These are phyloP conservation scores for Anser brachyrhynchus DNA, from an alignment of 2,113 vertebrate genomes.

Conservation along the genomic window DNA sequence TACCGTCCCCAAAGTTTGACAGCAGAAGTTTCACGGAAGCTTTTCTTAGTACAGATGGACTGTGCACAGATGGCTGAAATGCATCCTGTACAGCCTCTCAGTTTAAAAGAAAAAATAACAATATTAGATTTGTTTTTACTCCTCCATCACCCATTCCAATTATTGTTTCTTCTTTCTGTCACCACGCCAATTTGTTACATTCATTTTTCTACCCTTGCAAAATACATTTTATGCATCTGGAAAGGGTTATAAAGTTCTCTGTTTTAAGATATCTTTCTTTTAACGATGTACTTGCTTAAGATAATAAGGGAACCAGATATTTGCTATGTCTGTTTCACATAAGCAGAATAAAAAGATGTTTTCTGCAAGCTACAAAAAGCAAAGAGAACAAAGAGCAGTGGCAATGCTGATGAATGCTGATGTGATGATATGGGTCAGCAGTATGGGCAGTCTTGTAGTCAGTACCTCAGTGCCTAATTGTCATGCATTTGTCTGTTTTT, in stretches of 20 bases:
- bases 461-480: not conserved
- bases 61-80: constrained; percentile 30
- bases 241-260: not conserved
- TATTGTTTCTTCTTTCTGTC: not conserved
- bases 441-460: not conserved
- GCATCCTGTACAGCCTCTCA: not conserved
- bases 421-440: not conserved
- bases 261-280: not conserved
- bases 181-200: not conserved
- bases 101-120: not conserved
- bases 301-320: not conserved
- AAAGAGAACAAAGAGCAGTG: not conserved
- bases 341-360: not conserved
- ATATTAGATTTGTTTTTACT: not conserved
- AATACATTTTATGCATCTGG: not conserved
- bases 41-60: not conserved
- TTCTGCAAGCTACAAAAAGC: not conserved
- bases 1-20: not conserved
- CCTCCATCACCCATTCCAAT: not conserved
- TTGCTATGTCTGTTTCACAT: not conserved
- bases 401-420: not conserved
- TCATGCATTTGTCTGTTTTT: not conserved
- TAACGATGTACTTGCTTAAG: not conserved
- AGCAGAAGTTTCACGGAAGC: not conserved
- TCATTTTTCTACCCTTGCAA: not conserved